Base-by-base conservation (phyloP, 2,888 invertebrate species). In the Dorcus parallelipipedus region DNA sequence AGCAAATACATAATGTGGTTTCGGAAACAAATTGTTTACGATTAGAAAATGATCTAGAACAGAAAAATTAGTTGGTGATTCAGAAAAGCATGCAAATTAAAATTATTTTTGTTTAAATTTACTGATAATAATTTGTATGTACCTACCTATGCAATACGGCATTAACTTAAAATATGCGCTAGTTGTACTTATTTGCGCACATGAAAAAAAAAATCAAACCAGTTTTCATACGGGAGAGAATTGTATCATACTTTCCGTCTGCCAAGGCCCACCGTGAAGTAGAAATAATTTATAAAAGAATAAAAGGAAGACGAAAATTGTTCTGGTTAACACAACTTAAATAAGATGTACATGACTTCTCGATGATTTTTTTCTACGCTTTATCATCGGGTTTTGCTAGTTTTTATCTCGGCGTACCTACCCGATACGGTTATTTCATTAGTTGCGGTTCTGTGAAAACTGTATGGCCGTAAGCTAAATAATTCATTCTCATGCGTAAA, bases 231-330 rank as follows among this genome's bases (percentile, higher is more conserved):
- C 54, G 61, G 62, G 64, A 63, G 68, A 64, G 68, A 67, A 67
- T 69, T 66, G 66, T 67, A 67, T 67, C 64, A 62, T 62, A 59
- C 62, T 61, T 63, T 66, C 64, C 62, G 65, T 64, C 67, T 63
- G 65, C 65, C 54, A 56, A 58, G 67, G 70, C 68, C 70, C 69
- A 68, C 70, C 70, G 64, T 61, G 66, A 68, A 67, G 69, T 62
- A 59, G 64, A 69, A 68, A 66, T 48, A 48, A 39, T 47, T 40
- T 45, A 45, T 59, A 48, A 61, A 63, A 64, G 58, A 65, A 63
- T 61, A 71, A 69, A 67, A 71, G 66, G 54, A 64, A 61, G 51
- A 63, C 7, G 62, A 66, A 69, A 69, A 69, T 67, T 68, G 65
- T 66, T 68, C 67, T 68, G 60, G 63, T 66, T 66, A 65, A 67